These are phyloP conservation scores for Bettongia penicillata DNA, from an alignment of 2,113 vertebrate genomes.

Conservation along the genomic window DNA sequence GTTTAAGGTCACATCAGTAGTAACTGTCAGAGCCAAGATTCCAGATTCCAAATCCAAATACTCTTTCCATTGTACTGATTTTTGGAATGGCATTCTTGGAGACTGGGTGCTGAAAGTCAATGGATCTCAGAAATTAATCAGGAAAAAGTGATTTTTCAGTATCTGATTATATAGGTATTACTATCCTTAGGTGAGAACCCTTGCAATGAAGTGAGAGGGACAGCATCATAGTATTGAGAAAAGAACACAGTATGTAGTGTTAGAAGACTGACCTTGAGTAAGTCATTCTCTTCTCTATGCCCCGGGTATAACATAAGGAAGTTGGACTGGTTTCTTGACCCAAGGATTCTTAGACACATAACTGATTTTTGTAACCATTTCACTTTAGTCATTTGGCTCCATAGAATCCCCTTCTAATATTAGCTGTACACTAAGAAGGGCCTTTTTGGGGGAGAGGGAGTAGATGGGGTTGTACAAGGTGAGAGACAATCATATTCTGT, in stretches of 20 bases:
- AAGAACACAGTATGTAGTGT: not conserved
- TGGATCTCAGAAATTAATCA: not conserved
- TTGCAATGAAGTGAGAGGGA: too few species aligned
- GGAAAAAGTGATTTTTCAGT: not conserved
- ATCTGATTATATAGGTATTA: not conserved
- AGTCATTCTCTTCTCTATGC: not conserved
- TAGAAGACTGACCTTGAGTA: not conserved
- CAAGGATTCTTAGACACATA: not conserved
- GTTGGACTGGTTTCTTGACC: not conserved
- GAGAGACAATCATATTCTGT: not conserved
- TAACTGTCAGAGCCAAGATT: not conserved
- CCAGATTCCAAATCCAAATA: not conserved
- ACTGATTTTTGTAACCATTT: not conserved
- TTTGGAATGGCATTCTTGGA: not conserved
- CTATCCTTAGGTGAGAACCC: not conserved
- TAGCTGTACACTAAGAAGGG: not conserved
- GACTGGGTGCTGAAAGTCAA: not conserved
- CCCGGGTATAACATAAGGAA: not conserved
- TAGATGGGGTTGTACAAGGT: not conserved
- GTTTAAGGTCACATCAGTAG: not conserved
- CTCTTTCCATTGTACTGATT: not conserved
- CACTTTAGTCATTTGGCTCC: not conserved
- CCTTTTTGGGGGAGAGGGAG: not conserved
- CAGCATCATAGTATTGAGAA: not conserved
- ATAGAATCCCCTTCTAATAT: too few species aligned